Conservation (phyloP, 2,113 vertebrate genomes). For the Zosterops pallidus region DNA sequence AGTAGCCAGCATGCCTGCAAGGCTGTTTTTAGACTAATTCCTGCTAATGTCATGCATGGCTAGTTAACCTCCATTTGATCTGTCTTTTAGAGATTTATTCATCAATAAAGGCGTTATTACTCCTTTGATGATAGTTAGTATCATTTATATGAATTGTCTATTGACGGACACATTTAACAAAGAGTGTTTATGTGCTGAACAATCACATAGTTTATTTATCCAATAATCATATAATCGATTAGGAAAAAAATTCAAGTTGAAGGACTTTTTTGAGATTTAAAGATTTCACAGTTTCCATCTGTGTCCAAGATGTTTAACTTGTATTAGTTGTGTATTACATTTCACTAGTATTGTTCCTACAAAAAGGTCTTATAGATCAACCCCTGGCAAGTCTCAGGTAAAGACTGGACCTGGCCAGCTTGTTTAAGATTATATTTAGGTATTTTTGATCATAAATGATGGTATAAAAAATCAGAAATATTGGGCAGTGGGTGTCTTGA, state of each 20-base stretch:
- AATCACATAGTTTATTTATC: conserved; percentile 70
- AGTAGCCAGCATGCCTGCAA: conserved; percentile 44
- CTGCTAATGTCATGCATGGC: conserved; percentile 79
- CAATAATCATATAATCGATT: conserved; percentile 57
- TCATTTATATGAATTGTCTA: conserved; percentile 73
- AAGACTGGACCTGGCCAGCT: background rate
- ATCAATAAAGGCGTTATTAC: conserved; percentile 77
- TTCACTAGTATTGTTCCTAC: conserved; percentile 17
- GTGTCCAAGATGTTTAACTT: conserved; percentile 42
- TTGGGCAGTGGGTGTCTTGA: background rate
- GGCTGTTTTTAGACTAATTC: conserved; percentile 69
- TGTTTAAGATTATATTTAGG: background rate
- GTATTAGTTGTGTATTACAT: conserved; percentile 42
- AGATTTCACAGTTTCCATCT: conserved; percentile 47
- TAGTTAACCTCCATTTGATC: conserved; percentile 77
- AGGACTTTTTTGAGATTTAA: conserved; percentile 53
- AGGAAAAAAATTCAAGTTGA: conserved; percentile 51
- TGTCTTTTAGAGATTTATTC: conserved; percentile 80
- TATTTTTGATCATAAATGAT: background rate
- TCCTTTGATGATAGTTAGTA: conserved; percentile 74
- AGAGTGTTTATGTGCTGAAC: conserved; percentile 65
- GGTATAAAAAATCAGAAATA: background rate
- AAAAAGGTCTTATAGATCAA: conserved; percentile 18
- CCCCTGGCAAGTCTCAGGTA: conserved; percentile 25
- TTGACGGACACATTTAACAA: conserved; percentile 64